Evolutionary conservation across 2,797 vertebrate species (phyloP).

Genomic region (Etheostoma perlongum): DNA sequence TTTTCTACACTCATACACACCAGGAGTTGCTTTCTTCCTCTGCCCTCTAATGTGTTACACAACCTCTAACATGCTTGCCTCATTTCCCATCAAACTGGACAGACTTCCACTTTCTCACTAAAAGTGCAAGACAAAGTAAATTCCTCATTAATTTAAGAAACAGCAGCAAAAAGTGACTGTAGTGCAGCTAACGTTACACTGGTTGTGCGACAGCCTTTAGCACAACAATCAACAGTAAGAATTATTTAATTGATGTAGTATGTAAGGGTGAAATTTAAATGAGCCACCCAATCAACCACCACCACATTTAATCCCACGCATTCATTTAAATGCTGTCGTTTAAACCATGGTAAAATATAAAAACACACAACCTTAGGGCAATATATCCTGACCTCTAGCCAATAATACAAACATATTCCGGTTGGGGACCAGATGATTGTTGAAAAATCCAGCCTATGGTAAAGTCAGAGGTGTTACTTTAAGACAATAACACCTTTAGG

Average conservation of each 20-base stretch:
- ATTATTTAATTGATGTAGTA: not conserved
- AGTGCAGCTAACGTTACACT: not conserved
- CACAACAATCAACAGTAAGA: slow-evolving; percentile 1
- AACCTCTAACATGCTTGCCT: slow-evolving; percentile 27
- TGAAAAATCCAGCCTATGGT: not conserved
- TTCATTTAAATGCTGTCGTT: not conserved
- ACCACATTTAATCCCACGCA: not conserved
- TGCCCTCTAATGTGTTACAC: slow-evolving; percentile 13
- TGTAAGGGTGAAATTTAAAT: not conserved
- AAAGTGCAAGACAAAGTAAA: slow-evolving; percentile 9
- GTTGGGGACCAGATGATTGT: not conserved
- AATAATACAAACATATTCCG: not conserved
- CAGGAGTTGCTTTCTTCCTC: not conserved
- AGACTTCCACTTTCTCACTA: slow-evolving; percentile 33
- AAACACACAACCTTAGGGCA: not conserved
- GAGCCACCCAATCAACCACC: no score
- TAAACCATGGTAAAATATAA: not conserved
- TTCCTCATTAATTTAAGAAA: slow-evolving; percentile 30
- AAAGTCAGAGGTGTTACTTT: not conserved
- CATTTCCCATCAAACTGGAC: slow-evolving; percentile 43
- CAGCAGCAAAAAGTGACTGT: not conserved
- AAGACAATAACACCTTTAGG: not conserved
- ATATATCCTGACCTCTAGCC: not conserved
- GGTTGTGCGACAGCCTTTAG: not conserved
- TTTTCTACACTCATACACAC: slow-evolving; percentile 1